A percentile compares a stretch with the other conserved stretches of the same genome.
Evolutionary conservation across 2,888 invertebrate genomes (phyloP).

Genomic region (Hirtodrosophila duncani): DNA sequence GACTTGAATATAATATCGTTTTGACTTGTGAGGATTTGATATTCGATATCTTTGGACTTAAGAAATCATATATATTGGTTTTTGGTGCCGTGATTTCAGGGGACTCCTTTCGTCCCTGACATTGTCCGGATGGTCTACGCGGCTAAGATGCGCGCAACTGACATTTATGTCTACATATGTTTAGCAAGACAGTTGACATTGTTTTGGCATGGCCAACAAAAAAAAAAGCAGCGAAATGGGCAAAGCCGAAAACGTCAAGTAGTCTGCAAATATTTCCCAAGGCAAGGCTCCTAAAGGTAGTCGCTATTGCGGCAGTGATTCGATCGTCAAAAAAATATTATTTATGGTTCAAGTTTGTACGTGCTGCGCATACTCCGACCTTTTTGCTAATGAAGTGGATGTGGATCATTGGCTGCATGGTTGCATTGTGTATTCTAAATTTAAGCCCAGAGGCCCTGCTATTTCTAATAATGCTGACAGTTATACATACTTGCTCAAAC

Average conservation of each 20-base stretch:
- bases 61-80: too few relatives aligned
- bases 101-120: too few relatives aligned
- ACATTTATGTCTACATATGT: slow-evolving; percentile 78
- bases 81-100: too few relatives aligned
- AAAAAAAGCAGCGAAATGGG: slow-evolving; percentile 43
- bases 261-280: slow-evolving; percentile 49
- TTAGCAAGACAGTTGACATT: slow-evolving; percentile 76
- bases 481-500: too few relatives aligned
- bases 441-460: too few relatives aligned
- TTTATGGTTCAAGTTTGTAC: slow-evolving; percentile 70
- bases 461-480: too few relatives aligned
- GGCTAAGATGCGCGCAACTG: slow-evolving; percentile 49
- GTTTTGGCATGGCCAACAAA: slow-evolving; percentile 51
- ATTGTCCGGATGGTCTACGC: too few relatives aligned
- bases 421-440: too few relatives aligned
- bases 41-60: too few relatives aligned
- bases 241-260: slow-evolving; percentile 50
- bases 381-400: slow-evolving; percentile 40
- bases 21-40: too few relatives aligned
- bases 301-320: slow-evolving; percentile 7
- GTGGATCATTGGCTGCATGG: slow-evolving; percentile 23
- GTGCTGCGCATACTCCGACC: slow-evolving; percentile 63
- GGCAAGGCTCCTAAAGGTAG: slow-evolving; percentile 43
- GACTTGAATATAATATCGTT: too few relatives aligned
- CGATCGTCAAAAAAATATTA: slow-evolving; percentile 63